Percentiles rank a stretch among this genome's conserved stretches.
phyloP scores from a whole-genome alignment of 2,113 vertebrate species.

The Aegotheles bennettii region DNA sequence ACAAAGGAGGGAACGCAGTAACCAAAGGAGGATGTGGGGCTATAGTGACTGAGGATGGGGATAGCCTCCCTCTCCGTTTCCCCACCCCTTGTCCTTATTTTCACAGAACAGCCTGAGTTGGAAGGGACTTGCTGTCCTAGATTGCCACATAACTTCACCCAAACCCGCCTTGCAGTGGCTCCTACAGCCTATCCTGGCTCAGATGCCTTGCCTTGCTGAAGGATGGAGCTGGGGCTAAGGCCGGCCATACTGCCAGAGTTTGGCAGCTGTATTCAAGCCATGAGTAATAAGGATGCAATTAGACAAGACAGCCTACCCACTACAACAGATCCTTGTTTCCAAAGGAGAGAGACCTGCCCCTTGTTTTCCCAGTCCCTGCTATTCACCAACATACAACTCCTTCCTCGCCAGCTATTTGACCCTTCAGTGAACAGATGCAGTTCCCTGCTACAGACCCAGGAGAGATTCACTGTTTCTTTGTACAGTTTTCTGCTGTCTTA shows the following conservation, averaged over 20 bases:
- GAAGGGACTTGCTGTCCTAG: not conserved
- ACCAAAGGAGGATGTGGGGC: not conserved
- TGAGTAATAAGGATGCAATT: not conserved
- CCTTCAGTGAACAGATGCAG: not conserved
- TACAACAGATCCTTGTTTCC: not conserved
- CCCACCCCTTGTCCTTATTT: not conserved
- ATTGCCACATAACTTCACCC: not conserved
- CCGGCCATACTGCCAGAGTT: not conserved
- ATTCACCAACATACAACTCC: fast-evolving
- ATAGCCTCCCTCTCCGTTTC: not conserved
- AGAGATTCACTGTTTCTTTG: not conserved
- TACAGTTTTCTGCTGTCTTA: not conserved
- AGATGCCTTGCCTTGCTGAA: not conserved
- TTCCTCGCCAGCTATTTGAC: not conserved
- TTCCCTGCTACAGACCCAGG: not conserved
- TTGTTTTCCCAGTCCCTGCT: not conserved
- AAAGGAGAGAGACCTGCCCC: not conserved
- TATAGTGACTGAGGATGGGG: not conserved
- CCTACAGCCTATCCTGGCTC: not conserved
- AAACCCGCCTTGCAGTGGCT: not conserved
- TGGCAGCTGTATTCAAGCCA: not conserved
- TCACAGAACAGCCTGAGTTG: too few relatives aligned
- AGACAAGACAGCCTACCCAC: not conserved
- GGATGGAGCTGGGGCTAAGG: not conserved
- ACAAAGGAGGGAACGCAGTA: not conserved